phyloP scores from a whole-genome alignment of 2,888 invertebrate genomes.

The Cerastoderma edule region DNA sequence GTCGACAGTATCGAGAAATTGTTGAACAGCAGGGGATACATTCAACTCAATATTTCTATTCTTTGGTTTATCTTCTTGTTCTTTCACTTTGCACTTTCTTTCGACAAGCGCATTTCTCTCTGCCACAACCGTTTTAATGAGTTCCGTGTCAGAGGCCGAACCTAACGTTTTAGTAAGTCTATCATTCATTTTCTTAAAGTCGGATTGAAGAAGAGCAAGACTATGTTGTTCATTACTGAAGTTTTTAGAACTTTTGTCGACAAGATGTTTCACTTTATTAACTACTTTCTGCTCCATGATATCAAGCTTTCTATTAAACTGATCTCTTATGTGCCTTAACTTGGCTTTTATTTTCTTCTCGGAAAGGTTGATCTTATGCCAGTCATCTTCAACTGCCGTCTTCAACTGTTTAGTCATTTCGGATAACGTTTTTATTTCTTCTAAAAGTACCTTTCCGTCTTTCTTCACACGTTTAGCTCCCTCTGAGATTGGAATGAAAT shows the following conservation, averaged over 20 bases:
- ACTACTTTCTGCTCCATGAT: constrained; percentile 46
- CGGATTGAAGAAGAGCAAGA: constrained; percentile 36
- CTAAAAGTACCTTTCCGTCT: constrained; percentile 34
- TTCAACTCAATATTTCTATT: constrained; percentile 33
- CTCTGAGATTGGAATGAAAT: constrained; percentile 57
- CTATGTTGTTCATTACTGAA: constrained; percentile 39
- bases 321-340: constrained; percentile 38
- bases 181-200: constrained; percentile 44
- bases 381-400: constrained; percentile 26
- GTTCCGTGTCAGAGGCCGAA: constrained; percentile 23
- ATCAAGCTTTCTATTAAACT: constrained; percentile 44
- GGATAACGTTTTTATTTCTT: constrained; percentile 37
- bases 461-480: constrained; percentile 39
- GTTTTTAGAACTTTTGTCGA: constrained; percentile 33
- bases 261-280: constrained; percentile 34
- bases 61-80: constrained; percentile 31
- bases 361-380: constrained; percentile 34
- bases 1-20: constrained; percentile 46
- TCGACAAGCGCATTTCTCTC: constrained; percentile 40
- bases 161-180: constrained; percentile 31
- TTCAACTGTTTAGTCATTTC: constrained; percentile 36
- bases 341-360: constrained; percentile 41
- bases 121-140: constrained; percentile 35
- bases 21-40: constrained; percentile 31
- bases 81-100: constrained; percentile 22